Conservation (phyloP, 2,113 vertebrate genomes). For the Sinocyclocheilus grahami region DNA sequence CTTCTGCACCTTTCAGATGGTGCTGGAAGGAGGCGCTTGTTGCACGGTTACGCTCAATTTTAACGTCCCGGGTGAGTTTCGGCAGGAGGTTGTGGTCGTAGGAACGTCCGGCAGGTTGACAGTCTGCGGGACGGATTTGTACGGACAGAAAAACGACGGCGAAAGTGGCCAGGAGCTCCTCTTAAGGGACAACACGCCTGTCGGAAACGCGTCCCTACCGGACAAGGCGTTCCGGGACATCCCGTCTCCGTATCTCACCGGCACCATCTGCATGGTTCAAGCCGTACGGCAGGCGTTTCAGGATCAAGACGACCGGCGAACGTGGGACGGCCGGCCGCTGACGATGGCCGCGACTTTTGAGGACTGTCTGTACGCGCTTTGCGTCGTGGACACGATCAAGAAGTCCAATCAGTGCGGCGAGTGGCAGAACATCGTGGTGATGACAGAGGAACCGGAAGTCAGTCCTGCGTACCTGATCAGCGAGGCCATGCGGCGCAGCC, state of each 20-base stretch:
- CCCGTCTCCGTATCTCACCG: constrained; percentile 90
- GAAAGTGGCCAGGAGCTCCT: constrained; percentile 82
- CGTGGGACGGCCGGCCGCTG: constrained; percentile 93
- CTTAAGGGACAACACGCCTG: constrained; percentile 86
- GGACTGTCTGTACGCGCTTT: constrained; percentile 94
- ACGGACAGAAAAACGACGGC: constrained; percentile 89
- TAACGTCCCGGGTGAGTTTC: constrained; percentile 94
- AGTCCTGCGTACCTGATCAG: constrained; percentile 96
- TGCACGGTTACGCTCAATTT: constrained; percentile 98
- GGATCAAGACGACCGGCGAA: constrained; percentile 94
- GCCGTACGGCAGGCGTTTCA: constrained; percentile 94
- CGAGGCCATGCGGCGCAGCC: constrained; percentile 94
- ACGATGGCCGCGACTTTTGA: constrained; percentile 99
- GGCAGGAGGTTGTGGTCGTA: constrained; percentile 92
- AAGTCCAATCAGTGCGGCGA: constrained; percentile 94
- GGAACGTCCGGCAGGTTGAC: constrained; percentile 85
- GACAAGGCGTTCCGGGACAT: constrained; percentile 97
- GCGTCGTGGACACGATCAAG: constrained; percentile 97
- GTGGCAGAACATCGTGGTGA: constrained; percentile 96
- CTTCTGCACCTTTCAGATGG: constrained; percentile 99
- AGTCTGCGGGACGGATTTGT: constrained; percentile 88
- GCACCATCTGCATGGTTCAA: constrained; percentile 97
- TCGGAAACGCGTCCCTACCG: constrained; percentile 88
- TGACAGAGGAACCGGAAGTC: constrained; percentile 95
- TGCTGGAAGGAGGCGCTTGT: constrained; percentile 91